Percentiles rank a stretch among this genome's conserved stretches.
These are phyloP conservation scores for Vicugna pacos DNA, from an alignment of 2,113 vertebrate genomes.

Conservation along the genomic window DNA sequence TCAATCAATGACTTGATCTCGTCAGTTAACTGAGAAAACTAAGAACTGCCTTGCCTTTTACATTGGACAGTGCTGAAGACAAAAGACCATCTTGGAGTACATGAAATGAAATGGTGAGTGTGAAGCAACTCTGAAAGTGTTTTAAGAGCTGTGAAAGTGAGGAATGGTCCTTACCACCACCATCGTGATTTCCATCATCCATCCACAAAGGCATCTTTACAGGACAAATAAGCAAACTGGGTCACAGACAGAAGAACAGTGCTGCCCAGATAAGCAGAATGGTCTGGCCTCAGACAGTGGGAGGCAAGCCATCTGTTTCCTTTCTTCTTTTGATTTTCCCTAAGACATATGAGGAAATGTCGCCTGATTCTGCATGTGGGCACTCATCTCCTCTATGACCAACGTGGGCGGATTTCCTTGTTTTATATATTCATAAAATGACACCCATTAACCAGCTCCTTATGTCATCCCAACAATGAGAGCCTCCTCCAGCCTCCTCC, in stretches of 20 bases:
- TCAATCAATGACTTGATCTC: neutral
- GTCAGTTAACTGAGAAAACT: slow-evolving; percentile 22
- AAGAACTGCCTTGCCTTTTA: neutral
- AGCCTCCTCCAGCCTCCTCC: neutral
- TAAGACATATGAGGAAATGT: slow-evolving; percentile 51
- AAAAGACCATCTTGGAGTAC: slow-evolving; percentile 10
- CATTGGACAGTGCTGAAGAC: neutral
- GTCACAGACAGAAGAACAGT: slow-evolving; percentile 34
- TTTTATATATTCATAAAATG: slow-evolving; percentile 61
- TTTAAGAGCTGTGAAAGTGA: slow-evolving; percentile 46
- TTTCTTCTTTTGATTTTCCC: slow-evolving; percentile 66
- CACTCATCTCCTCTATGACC: slow-evolving; percentile 32
- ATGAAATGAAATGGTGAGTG: slow-evolving; percentile 9
- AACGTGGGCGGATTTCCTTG: slow-evolving; percentile 9
- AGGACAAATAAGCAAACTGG: slow-evolving; percentile 51
- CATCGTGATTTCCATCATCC: neutral
- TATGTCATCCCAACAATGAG: slow-evolving; percentile 19
- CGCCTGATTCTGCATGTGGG: neutral
- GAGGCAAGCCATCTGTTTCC: slow-evolving; percentile 53
- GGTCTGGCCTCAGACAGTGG: slow-evolving; percentile 42
- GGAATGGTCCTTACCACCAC: slow-evolving; percentile 3
- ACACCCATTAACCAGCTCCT: slow-evolving; percentile 50
- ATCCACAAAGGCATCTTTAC: slow-evolving; percentile 11
- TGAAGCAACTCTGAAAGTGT: slow-evolving; percentile 33
- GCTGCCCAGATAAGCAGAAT: slow-evolving; percentile 41